phyloP scores from a whole-genome alignment of 2,113 vertebrate genomes.

The Reinhardtius hippoglossoides region DNA sequence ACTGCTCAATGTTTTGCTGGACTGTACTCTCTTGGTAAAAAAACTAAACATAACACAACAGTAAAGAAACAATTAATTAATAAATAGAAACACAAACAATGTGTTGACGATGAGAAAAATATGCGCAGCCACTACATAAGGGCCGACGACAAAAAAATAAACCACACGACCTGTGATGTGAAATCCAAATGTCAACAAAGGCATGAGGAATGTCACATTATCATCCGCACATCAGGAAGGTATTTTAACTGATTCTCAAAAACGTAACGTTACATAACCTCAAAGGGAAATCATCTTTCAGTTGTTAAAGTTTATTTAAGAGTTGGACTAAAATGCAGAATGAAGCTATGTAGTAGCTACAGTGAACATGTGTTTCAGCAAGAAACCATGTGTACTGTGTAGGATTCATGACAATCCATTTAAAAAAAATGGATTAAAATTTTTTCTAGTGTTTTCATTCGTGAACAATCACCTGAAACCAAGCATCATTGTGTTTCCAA shows the following conservation, averaged over 20 bases:
- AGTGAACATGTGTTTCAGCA: too few relatives aligned
- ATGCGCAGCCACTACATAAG: slow-evolving; percentile 15
- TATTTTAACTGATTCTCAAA: background rate
- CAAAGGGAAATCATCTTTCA: background rate
- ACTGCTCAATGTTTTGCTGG: background rate
- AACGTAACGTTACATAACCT: background rate
- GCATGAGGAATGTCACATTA: slow-evolving; percentile 19
- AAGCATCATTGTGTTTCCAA: too few relatives aligned
- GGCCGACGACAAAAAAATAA: slow-evolving; percentile 23
- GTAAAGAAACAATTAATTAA: slow-evolving; percentile 14
- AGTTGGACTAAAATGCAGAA: background rate
- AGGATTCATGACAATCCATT: too few relatives aligned
- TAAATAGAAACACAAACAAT: slow-evolving; percentile 24
- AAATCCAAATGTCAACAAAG: slow-evolving; percentile 21
- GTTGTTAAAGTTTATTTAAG: background rate
- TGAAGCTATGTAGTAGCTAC: background rate
- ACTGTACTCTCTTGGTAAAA: slow-evolving; percentile 28
- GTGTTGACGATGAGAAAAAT: slow-evolving; percentile 14
- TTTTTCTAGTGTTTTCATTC: too few relatives aligned
- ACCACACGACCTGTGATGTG: slow-evolving; percentile 14
- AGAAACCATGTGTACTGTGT: too few relatives aligned
- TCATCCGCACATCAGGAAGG: background rate
- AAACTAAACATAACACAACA: slow-evolving; percentile 4
- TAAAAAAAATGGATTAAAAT: too few relatives aligned
- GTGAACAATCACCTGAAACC: too few relatives aligned